A percentile compares a stretch with the other conserved stretches of the same genome.
Evolutionary conservation across 2,113 vertebrate genomes (phyloP).

Genomic region (Hemibates koningsi): DNA sequence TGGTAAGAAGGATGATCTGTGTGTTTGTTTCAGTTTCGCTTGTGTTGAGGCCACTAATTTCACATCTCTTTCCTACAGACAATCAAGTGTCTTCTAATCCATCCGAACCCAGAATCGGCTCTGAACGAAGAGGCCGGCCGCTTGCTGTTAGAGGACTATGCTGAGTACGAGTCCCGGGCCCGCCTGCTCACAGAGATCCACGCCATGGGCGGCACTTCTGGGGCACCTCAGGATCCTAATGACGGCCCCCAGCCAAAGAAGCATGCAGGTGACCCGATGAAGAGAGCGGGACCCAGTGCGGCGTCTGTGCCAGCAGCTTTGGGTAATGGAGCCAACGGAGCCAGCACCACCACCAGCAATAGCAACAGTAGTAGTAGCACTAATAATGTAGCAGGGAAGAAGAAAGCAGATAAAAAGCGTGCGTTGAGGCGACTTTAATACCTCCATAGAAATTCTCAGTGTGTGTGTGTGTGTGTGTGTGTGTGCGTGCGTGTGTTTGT

Average conservation of each 20-base stretch:
- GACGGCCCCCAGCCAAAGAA: slow-evolving; percentile 87
- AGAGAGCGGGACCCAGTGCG: slow-evolving; percentile 70
- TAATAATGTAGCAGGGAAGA: slow-evolving; percentile 79
- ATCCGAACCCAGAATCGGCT: slow-evolving; percentile 88
- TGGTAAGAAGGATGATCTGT: slow-evolving; percentile 69
- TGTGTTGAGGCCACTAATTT: background rate
- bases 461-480: slow-evolving; percentile 4
- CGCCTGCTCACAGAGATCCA: slow-evolving; percentile 87
- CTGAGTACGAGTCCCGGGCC: slow-evolving; percentile 84
- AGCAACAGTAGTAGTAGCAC: slow-evolving; percentile 52
- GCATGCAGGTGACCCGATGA: slow-evolving; percentile 82
- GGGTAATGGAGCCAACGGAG: slow-evolving; percentile 61
- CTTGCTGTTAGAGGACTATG: slow-evolving; percentile 86
- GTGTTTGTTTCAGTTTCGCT: background rate
- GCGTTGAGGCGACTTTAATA: slow-evolving; percentile 86
- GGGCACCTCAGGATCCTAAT: slow-evolving; percentile 58
- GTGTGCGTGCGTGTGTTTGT: background rate
- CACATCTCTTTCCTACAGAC: slow-evolving; percentile 66
- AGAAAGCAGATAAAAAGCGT: slow-evolving; percentile 91
- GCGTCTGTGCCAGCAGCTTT: slow-evolving; percentile 44
- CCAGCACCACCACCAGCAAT: slow-evolving; percentile 56
- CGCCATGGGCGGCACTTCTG: slow-evolving; percentile 71
- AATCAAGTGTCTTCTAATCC: slow-evolving; percentile 93
- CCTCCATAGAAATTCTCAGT: slow-evolving; percentile 8
- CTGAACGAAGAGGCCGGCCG: slow-evolving; percentile 88